Evolutionary conservation across 2,888 invertebrate species (phyloP).

Genomic region (Sympetrum striolatum): DNA sequence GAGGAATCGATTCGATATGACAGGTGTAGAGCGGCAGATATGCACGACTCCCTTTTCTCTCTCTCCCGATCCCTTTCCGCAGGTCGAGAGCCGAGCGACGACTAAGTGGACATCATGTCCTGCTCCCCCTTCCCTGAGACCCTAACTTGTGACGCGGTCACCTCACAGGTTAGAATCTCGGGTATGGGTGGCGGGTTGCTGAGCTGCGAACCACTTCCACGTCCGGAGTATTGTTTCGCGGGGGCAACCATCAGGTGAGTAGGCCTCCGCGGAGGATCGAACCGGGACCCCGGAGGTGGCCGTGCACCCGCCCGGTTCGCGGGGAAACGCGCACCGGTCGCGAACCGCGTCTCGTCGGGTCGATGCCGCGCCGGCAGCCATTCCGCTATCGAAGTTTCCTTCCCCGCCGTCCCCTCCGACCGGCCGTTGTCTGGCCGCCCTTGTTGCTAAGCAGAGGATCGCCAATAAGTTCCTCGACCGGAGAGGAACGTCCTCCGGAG

Average conservation of each 20-base stretch:
- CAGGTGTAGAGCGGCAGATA: too few species aligned
- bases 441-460: constrained; percentile 30
- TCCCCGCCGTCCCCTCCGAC: not conserved
- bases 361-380: not conserved
- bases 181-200: constrained; percentile 68
- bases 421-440: not conserved
- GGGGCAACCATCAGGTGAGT: constrained; percentile 31
- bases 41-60: not conserved
- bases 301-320: too few species aligned
- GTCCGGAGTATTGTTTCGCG: not conserved
- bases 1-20: too few species aligned
- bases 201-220: constrained; percentile 4
- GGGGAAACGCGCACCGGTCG: not conserved
- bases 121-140: constrained; percentile 74
- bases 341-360: not conserved
- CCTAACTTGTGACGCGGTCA: constrained; percentile 75
- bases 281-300: not conserved
- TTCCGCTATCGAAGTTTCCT: not conserved
- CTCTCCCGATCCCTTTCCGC: not conserved
- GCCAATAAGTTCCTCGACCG: not conserved
- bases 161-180: constrained; percentile 77
- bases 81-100: constrained; percentile 26
- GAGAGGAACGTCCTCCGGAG: not conserved
- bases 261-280: not conserved
- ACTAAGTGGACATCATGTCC: not conserved